These are phyloP conservation scores for Hirtodrosophila cameraria DNA, from an alignment of 2,888 invertebrate species.

Conservation along the genomic window DNA sequence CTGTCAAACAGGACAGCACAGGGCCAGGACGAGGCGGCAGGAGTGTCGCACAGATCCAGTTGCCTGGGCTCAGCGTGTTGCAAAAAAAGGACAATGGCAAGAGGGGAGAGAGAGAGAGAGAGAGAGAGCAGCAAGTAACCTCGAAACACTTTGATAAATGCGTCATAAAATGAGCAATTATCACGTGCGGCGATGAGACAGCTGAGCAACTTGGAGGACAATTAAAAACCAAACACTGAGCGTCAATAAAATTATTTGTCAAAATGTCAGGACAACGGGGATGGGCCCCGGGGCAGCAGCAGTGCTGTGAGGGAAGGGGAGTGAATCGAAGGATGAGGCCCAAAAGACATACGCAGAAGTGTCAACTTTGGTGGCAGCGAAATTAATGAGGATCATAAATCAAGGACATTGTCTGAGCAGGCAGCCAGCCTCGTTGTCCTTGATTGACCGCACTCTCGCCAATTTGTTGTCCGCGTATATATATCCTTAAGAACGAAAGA, in stretches of 20 bases:
- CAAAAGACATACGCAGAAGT: constrained; percentile 56
- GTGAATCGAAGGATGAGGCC: constrained; percentile 19
- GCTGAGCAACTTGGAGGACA: constrained; percentile 57
- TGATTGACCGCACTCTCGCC: constrained; percentile 78
- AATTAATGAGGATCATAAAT: constrained; percentile 79
- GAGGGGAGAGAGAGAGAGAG: constrained; percentile 9
- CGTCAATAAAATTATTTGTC: constrained; percentile 82
- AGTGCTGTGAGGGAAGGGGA: constrained; percentile 41
- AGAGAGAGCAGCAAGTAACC: constrained; percentile 8
- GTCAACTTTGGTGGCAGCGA: constrained; percentile 69
- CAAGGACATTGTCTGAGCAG: constrained; percentile 58
- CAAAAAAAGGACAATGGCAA: constrained; percentile 42
- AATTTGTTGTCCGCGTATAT: constrained; percentile 22
- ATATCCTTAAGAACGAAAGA: constrained; percentile 14
- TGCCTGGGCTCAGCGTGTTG: constrained; percentile 53
- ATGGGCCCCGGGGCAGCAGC: constrained; percentile 15
- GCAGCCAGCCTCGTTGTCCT: constrained; percentile 54
- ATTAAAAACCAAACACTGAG: constrained; percentile 77
- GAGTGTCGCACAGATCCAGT: constrained; percentile 28
- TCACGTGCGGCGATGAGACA: constrained; percentile 69
- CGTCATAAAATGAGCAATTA: constrained; percentile 79
- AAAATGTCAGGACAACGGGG: constrained; percentile 71
- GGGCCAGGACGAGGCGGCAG: constrained; percentile 4
- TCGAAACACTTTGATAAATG: constrained; percentile 74
- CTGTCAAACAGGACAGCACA: constrained; percentile 48